A percentile compares a stretch with the other conserved stretches of the same genome.
Evolutionary conservation across 2,797 vertebrate species (phyloP).

Genomic region (Enteromius treurensis): DNA sequence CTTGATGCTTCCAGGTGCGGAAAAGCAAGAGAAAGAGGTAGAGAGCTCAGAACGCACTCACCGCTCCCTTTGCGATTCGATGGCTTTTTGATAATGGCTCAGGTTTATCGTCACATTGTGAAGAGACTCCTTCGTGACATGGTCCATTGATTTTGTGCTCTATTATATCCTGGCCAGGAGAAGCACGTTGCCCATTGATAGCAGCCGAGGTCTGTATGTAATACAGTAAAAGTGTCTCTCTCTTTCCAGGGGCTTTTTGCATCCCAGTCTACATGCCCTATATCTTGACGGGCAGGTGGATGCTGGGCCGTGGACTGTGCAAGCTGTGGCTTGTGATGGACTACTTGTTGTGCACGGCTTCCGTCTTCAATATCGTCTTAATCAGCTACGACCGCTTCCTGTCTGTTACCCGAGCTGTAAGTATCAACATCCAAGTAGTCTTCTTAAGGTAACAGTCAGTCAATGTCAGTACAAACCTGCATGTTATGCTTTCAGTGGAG

Average conservation of each 20-base stretch:
- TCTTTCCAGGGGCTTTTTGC: conserved; percentile 82
- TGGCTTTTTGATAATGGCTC: conserved; percentile 33
- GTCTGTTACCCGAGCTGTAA: conserved; percentile 89
- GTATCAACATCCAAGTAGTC: conserved; percentile 65
- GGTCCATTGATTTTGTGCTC: background rate
- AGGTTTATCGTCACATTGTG: background rate
- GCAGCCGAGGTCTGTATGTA: background rate
- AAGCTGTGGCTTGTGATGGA: conserved; percentile 88
- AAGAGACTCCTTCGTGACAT: background rate
- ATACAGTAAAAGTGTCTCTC: conserved; percentile 5
- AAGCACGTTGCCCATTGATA: background rate
- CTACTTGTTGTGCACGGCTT: conserved; percentile 88
- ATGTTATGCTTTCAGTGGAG: background rate
- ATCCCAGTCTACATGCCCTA: conserved; percentile 89
- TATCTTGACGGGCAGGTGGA: conserved; percentile 79
- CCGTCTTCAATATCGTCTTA: conserved; percentile 91
- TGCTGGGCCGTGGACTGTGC: conserved; percentile 82
- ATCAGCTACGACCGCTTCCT: conserved; percentile 92
- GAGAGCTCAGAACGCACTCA: background rate
- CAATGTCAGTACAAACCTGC: background rate
- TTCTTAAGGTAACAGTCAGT: background rate
- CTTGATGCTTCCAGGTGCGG: background rate
- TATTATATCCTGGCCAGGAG: background rate
- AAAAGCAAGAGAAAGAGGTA: background rate
- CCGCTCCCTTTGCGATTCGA: background rate